These are phyloP conservation scores for Bhutanitis thaidina DNA, from an alignment of 2,888 invertebrate species.

Conservation along the genomic window DNA sequence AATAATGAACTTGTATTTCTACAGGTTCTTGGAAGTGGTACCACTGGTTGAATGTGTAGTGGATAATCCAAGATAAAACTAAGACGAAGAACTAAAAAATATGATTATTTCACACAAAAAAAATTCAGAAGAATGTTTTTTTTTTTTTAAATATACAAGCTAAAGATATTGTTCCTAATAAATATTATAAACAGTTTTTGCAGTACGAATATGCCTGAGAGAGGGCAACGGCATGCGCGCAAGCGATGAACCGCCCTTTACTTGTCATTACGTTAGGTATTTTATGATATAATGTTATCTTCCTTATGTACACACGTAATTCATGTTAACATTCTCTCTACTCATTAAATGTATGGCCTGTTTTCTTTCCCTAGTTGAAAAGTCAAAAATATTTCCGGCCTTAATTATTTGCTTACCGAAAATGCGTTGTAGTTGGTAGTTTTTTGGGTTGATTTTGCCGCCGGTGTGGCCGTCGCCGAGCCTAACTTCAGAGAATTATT, in stretches of 20 bases:
- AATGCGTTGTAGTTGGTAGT: conserved; percentile 4
- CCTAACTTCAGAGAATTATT: conserved; percentile 17
- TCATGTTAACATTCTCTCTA: neutral
- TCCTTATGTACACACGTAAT: neutral
- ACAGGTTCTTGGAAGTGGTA: too few relatives aligned
- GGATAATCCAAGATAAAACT: too few relatives aligned
- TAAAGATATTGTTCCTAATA: too few relatives aligned
- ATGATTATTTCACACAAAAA: too few relatives aligned
- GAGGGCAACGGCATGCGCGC: too few relatives aligned
- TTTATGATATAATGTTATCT: neutral
- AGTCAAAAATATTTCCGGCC: neutral
- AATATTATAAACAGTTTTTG: too few relatives aligned
- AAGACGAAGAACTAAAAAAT: too few relatives aligned
- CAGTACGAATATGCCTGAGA: too few relatives aligned
- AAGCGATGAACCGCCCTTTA: neutral
- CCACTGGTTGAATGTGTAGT: too few relatives aligned
- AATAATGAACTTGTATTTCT: too few relatives aligned
- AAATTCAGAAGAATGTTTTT: too few relatives aligned
- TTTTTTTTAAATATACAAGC: too few relatives aligned
- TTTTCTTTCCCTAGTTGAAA: conserved; percentile 1
- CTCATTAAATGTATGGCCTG: neutral
- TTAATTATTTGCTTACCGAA: conserved; percentile 13
- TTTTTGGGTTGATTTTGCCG: conserved; percentile 1
- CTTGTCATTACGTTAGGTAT: conserved; percentile 8
- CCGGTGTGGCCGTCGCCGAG: neutral